Percentiles rank a stretch among this genome's conserved stretches.
Evolutionary conservation across 2,797 vertebrate genomes (phyloP).

Genomic region (Dicrostonyx torquatus): DNA sequence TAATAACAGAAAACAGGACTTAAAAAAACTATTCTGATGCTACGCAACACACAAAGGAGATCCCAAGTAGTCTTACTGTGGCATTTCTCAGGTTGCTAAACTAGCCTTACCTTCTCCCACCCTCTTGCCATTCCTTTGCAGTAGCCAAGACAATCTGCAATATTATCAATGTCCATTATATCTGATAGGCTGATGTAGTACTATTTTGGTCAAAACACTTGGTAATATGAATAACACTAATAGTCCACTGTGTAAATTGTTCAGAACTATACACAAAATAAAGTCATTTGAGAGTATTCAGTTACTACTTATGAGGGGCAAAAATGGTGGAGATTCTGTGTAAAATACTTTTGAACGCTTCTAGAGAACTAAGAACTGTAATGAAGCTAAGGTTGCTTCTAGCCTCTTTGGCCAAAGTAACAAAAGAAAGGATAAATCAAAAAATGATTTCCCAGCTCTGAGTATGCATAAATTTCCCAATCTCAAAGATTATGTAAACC

Average conservation of each 20-base stretch:
- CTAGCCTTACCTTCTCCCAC: background rate
- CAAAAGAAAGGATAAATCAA: background rate
- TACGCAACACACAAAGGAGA: constrained; percentile 23
- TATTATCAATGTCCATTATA: background rate
- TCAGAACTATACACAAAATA: background rate
- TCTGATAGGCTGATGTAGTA: background rate
- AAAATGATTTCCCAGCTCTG: background rate
- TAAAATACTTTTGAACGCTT: background rate
- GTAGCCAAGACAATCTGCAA: background rate
- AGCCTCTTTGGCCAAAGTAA: background rate
- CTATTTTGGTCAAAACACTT: background rate
- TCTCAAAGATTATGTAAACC: background rate
- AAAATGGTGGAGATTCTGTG: background rate
- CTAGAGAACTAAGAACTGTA: background rate
- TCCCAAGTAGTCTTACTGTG: background rate
- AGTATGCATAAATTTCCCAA: no score
- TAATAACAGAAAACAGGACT: constrained; percentile 38
- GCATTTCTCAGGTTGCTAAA: constrained; percentile 11
- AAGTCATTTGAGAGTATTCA: background rate
- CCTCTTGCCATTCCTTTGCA: background rate
- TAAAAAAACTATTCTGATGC: constrained; percentile 9
- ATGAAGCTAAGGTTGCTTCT: background rate
- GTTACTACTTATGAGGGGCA: background rate
- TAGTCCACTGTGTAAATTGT: background rate
- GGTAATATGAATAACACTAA: background rate